Evolutionary conservation across 1,140 invertebrate genomes (phyloP).

Genomic region (Eufriesea mexicana): DNA sequence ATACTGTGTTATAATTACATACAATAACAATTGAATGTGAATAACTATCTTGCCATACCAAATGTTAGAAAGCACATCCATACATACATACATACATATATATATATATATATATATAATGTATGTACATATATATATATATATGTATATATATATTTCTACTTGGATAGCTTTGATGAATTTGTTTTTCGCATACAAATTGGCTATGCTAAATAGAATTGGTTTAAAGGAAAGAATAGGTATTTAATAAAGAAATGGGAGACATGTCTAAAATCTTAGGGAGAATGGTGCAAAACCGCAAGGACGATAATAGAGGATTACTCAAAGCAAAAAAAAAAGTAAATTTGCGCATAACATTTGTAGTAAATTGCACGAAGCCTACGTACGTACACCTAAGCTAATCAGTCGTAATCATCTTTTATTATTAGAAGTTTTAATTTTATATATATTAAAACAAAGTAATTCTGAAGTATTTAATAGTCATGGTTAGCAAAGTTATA

Average conservation of each 20-base stretch:
- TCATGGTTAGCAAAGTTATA: conserved; percentile 82
- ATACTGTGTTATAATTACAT: conserved; percentile 71
- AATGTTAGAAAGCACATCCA: conserved; percentile 75
- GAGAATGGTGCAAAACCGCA: conserved; percentile 23
- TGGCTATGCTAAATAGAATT: conserved; percentile 26
- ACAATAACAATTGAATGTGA: conserved; percentile 69
- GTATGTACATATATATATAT: conserved; percentile 64
- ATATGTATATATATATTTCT: conserved; percentile 67
- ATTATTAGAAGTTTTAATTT: conserved; percentile 81
- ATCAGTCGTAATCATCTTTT: conserved; percentile 77
- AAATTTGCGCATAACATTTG: conserved; percentile 63
- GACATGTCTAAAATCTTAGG: neutral
- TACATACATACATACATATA: conserved; percentile 64
- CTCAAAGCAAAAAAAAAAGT: conserved; percentile 24
- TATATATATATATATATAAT: conserved; percentile 64
- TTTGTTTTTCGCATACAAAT: conserved; percentile 68
- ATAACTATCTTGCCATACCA: conserved; percentile 79
- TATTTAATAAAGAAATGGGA: neutral
- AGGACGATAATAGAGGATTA: conserved; percentile 44
- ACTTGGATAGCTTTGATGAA: conserved; percentile 72
- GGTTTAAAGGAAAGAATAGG: neutral
- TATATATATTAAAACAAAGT: conserved; percentile 76
- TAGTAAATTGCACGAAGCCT: conserved; percentile 73
- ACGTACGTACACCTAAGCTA: conserved; percentile 73
- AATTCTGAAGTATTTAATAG: conserved; percentile 81